Conservation (phyloP, 2,888 invertebrate genomes). For the Pelosia muscerda region DNA sequence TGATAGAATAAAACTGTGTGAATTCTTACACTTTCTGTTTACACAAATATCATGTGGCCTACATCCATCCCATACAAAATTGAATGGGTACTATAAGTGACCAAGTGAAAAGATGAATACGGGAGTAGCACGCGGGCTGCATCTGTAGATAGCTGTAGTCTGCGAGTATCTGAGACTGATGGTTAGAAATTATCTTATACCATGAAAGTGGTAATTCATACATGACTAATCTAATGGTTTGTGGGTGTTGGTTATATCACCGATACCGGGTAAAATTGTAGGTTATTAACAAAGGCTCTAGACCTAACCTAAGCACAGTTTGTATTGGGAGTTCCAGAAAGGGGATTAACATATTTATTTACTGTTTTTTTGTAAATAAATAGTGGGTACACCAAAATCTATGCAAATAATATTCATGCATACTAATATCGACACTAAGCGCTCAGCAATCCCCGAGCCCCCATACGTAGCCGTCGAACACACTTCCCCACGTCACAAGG, state of each 20-base stretch:
- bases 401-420: neutral
- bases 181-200: neutral
- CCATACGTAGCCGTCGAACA: neutral
- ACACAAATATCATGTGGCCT: neutral
- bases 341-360: neutral
- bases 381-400: neutral
- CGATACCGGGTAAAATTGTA: neutral
- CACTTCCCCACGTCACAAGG: neutral
- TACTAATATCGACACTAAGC: neutral
- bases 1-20: neutral
- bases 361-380: neutral
- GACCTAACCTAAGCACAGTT: neutral
- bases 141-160: neutral
- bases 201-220: neutral
- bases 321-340: neutral
- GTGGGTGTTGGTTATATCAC: neutral
- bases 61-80: neutral
- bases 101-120: neutral
- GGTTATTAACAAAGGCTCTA: neutral
- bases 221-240: neutral
- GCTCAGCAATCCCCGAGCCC: neutral
- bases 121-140: neutral
- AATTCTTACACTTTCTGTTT: neutral
- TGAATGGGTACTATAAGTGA: neutral
- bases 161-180: neutral